Evolutionary conservation across 2,797 vertebrate species (phyloP).

Genomic region (Acrossocheilus fasciatus): DNA sequence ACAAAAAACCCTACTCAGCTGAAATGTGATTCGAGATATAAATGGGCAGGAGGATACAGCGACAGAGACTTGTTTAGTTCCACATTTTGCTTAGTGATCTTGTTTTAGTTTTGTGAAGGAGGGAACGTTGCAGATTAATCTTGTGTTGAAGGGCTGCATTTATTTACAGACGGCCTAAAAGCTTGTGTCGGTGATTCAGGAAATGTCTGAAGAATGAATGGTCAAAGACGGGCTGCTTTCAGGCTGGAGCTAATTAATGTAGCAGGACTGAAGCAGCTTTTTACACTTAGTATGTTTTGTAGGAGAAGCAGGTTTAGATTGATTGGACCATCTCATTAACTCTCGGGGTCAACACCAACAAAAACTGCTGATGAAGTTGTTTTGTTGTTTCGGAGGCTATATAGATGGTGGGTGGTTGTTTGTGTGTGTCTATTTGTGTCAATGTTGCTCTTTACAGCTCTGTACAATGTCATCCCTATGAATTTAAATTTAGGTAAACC

Average conservation of each 20-base stretch:
- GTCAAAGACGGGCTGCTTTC: conserved; percentile 11
- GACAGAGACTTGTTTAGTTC: neutral
- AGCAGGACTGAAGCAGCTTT: conserved; percentile 47
- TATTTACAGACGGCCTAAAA: conserved; percentile 45
- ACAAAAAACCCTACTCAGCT: neutral
- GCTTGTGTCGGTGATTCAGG: conserved; percentile 40
- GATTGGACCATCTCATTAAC: conserved; percentile 44
- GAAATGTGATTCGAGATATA: neutral
- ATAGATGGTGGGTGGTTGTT: neutral
- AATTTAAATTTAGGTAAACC: neutral
- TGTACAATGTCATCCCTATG: neutral
- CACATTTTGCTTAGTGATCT: neutral
- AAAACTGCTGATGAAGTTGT: conserved; percentile 25
- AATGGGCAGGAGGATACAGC: neutral
- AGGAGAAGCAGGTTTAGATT: conserved; percentile 26
- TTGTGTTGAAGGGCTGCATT: neutral
- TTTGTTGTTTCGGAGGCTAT: conserved; percentile 14
- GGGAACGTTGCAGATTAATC: conserved; percentile 2
- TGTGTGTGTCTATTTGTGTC: conserved; percentile 13
- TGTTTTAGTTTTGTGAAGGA: conserved; percentile 4
- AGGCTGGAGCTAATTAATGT: conserved; percentile 47
- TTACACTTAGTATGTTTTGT: conserved; percentile 40
- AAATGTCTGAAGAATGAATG: conserved; percentile 54
- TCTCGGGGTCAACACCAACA: conserved; percentile 9
- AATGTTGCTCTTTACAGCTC: neutral